These are phyloP conservation scores for Ridgeia piscesae DNA, from an alignment of 1,140 invertebrate genomes.

Conservation along the genomic window DNA sequence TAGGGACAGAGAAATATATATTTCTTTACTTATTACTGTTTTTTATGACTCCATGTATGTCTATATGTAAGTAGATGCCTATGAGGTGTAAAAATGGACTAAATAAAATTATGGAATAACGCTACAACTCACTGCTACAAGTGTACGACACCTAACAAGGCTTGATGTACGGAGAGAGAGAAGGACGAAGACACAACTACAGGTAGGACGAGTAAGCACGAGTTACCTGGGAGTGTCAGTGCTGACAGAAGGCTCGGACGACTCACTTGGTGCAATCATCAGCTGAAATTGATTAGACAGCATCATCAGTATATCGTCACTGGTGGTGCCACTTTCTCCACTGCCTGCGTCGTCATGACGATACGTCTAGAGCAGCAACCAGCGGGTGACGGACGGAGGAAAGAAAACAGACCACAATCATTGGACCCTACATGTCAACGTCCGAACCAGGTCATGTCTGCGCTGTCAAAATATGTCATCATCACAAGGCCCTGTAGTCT, in stretches of 20 bases:
- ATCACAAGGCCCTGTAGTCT: not conserved
- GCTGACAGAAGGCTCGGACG: not conserved
- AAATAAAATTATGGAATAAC: no score
- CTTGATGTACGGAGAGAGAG: no score
- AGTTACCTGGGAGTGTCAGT: not conserved
- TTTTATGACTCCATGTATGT: no score
- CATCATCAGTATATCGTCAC: constrained; percentile 5
- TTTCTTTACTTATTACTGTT: no score
- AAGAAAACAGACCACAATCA: not conserved
- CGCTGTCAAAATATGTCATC: not conserved
- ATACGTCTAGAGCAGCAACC: not conserved
- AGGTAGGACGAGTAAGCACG: not conserved
- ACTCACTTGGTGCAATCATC: not conserved
- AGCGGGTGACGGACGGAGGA: not conserved
- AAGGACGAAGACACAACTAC: not conserved
- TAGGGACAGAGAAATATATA: no score
- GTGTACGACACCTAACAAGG: no score
- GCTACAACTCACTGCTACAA: no score
- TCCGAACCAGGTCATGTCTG: not conserved
- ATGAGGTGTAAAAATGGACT: no score
- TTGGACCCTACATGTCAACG: not conserved
- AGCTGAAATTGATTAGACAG: constrained; percentile 5
- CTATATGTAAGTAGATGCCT: no score
- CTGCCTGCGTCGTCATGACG: not conserved
- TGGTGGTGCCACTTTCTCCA: not conserved